Evolutionary conservation across 2,888 invertebrate species (phyloP).

Genomic region (Tenthredo scrophulariae): DNA sequence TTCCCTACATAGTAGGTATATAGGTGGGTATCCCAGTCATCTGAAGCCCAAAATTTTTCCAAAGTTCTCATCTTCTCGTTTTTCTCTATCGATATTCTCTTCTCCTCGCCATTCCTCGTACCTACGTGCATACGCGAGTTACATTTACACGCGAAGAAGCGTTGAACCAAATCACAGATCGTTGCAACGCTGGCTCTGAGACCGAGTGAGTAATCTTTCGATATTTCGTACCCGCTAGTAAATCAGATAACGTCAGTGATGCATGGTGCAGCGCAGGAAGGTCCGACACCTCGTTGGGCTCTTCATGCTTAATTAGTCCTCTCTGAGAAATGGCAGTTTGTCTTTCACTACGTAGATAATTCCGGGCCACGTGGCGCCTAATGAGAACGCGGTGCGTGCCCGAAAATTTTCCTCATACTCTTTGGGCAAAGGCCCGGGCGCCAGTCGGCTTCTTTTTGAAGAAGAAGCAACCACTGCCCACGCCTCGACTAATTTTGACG

Average conservation of each 20-base stretch:
- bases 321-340: slow-evolving; percentile 66
- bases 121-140: background rate
- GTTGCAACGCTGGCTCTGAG: background rate
- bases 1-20: background rate
- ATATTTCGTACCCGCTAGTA: slow-evolving; percentile 35
- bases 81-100: slow-evolving; percentile 2
- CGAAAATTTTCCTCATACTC: slow-evolving; percentile 61
- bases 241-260: slow-evolving; percentile 46
- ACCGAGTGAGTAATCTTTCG: slow-evolving; percentile 45
- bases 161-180: slow-evolving; percentile 20
- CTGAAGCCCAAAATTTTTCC: slow-evolving; percentile 28
- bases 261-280: background rate
- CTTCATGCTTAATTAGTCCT: slow-evolving; percentile 72
- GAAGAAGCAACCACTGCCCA: slow-evolving; percentile 24
- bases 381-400: slow-evolving; percentile 65
- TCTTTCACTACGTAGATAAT: slow-evolving; percentile 69
- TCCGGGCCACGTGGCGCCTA: slow-evolving; percentile 73
- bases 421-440: slow-evolving; percentile 42
- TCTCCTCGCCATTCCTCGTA: background rate
- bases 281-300: slow-evolving; percentile 64
- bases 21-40: slow-evolving; percentile 20
- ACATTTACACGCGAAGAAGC: background rate
- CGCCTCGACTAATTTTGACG: slow-evolving; percentile 51
- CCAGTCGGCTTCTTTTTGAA: slow-evolving; percentile 45
- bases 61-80: slow-evolving; percentile 25